Evolutionary conservation across 2,888 invertebrate genomes (phyloP), one percentile per base, ranked within the genome.

Genomic region (Dryocosmus kuriphilus): DNA sequence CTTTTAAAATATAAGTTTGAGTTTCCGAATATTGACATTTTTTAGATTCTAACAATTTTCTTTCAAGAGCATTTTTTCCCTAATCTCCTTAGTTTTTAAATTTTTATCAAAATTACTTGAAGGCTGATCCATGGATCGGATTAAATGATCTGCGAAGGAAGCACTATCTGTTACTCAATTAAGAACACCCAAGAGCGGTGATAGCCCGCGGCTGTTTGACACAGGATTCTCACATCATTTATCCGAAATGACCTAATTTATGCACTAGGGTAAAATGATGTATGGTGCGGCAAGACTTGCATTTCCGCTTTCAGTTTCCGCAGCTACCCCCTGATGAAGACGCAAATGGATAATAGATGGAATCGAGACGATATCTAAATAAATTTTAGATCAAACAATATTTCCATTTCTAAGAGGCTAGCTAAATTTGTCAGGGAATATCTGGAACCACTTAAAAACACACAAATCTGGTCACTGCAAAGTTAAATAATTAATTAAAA

Each of bases 171-270:
- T 51, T 51, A 71, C n/a, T 71, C 32, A 71, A 46, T 67, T 71
- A 22, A 30, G 51, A 51, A 71, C 51, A 51, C 22, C 51, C 30
- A 71, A 19, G 5, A 27, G 67, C 30, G 9, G 51, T 51, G 67
- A 71, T 71, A 71, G 51, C 46, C 67, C 30, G 30, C 35, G 67
- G 30, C 41, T 71, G 41, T 67, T 67, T 41, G 24, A 67, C 41
- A 27, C 41, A 22, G 65, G 22, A 24, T 67, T 67, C 65, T 41
- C 24, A 8, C 38, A 16, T 41, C 41, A 41, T 67, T 67, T 67
- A 67, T 24, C 7, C 30, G 67, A 46, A 67, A 67, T 41, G 67
- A 67, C 67, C 67, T 67, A 46, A 67, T 67, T 67, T 67, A 46
- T 16, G 27, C n/a, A 30, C 9, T 46, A 27, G 9, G 27, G 46